Conservation (phyloP, 2,113 vertebrate genomes). For the Leptocoma aspasia region DNA sequence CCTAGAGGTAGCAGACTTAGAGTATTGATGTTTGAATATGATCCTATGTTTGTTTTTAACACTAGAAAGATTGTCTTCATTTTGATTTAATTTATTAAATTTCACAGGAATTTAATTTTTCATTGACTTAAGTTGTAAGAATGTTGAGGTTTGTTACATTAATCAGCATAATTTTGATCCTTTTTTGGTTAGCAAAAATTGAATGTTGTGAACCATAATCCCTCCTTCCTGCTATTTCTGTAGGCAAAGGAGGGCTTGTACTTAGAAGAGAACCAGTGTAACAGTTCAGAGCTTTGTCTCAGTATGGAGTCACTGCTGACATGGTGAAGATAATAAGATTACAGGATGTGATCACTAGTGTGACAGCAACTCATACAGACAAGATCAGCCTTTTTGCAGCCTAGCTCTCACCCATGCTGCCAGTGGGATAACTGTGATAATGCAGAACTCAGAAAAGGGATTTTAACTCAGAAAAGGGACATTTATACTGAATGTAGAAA, state of each 20-base stretch:
- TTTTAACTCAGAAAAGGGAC: not conserved
- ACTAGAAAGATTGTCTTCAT: not conserved
- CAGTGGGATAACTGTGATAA: not conserved
- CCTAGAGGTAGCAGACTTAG: not conserved
- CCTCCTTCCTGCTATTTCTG: not conserved
- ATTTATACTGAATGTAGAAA: not conserved
- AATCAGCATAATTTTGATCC: not conserved
- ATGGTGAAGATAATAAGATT: constrained; percentile 9
- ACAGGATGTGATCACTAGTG: not conserved
- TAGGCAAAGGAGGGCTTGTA: not conserved
- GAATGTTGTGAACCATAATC: not conserved
- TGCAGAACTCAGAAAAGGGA: not conserved
- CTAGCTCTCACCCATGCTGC: not conserved
- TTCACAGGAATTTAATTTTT: not conserved
- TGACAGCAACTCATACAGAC: not conserved
- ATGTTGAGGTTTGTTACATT: not conserved
- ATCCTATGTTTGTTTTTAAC: not conserved
- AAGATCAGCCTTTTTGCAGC: constrained; percentile 1
- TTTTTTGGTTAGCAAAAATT: not conserved
- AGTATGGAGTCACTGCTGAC: not conserved
- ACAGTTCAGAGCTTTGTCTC: not conserved
- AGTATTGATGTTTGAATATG: not conserved
- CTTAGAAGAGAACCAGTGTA: not conserved
- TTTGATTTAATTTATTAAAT: not conserved
- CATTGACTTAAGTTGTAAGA: not conserved